These are phyloP conservation scores for Nomada hirtipes DNA, from an alignment of 2,888 invertebrate genomes.

Conservation along the genomic window DNA sequence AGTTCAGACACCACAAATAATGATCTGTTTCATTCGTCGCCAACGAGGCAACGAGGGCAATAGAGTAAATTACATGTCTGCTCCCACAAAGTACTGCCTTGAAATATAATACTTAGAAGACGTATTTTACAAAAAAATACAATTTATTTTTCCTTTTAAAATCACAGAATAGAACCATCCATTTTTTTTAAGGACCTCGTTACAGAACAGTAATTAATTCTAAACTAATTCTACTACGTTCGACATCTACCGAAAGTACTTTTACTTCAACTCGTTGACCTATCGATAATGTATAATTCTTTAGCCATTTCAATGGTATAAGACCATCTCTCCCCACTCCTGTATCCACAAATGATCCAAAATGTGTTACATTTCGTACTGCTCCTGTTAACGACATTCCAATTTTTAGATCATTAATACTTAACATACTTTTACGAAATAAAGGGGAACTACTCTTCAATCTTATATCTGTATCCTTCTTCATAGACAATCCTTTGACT, in stretches of 20 bases:
- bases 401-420: conserved; percentile 87
- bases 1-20: too few species aligned
- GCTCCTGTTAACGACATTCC: conserved; percentile 90
- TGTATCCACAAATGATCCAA: conserved; percentile 96
- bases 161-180: neutral
- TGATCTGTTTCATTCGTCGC: too few species aligned
- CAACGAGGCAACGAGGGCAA: neutral
- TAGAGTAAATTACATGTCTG: conserved; percentile 20
- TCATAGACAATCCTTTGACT: conserved; percentile 90
- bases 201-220: conserved; percentile 60
- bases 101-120: neutral
- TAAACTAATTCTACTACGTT: conserved; percentile 86
- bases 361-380: conserved; percentile 93
- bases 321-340: conserved; percentile 90
- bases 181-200: neutral
- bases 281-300: conserved; percentile 86
- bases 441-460: conserved; percentile 88
- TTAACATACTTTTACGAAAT: conserved; percentile 90
- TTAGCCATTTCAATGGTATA: conserved; percentile 88
- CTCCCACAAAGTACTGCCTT: neutral
- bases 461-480: conserved; percentile 91
- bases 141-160: conserved; percentile 16
- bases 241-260: conserved; percentile 86
- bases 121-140: conserved; percentile 3
- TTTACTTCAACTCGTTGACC: conserved; percentile 90